These are phyloP conservation scores for Emesis furor DNA, from an alignment of 2,888 invertebrate species.

Conservation along the genomic window DNA sequence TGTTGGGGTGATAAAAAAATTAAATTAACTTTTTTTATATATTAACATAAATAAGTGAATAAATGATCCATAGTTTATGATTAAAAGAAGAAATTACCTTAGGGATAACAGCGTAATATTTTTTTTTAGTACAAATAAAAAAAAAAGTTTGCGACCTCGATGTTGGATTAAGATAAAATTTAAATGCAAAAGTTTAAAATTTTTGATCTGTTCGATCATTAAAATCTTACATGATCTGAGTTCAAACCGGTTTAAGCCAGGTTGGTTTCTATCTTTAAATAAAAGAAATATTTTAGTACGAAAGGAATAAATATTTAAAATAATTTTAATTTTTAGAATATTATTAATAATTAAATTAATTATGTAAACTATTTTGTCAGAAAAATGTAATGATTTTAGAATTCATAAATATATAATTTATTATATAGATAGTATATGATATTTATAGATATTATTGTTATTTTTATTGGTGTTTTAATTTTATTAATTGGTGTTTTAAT, in stretches of 20 bases:
- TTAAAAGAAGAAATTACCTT: conserved; percentile 95
- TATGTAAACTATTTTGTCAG: conserved; percentile 92
- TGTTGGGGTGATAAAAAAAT: conserved; percentile 94
- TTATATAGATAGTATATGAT: conserved; percentile 81
- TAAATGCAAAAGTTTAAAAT: conserved; percentile 93
- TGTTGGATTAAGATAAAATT: conserved; percentile 96
- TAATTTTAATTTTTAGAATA: conserved; percentile 85
- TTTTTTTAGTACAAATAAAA: conserved; percentile 95
- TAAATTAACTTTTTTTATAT: conserved; percentile 90
- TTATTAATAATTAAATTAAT: conserved; percentile 79
- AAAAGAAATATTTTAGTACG: conserved; percentile 94
- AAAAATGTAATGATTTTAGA: conserved; percentile 95
- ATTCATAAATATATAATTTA: conserved; percentile 92
- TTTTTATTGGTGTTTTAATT: conserved; percentile 88
- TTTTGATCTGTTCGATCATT: conserved; percentile 96
- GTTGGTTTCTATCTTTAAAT: conserved; percentile 96
- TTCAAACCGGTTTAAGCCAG: conserved; percentile 97
- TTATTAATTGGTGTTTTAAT: conserved; percentile 93
- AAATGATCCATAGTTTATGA: conserved; percentile 92
- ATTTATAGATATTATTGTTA: conserved; percentile 84
- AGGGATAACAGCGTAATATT: conserved; percentile 97
- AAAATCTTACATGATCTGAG: conserved; percentile 97
- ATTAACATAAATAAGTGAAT: conserved; percentile 84
- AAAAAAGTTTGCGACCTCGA: conserved; percentile 97
- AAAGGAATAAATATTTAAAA: conserved; percentile 94